Percentiles rank a stretch among this genome's conserved stretches.
phyloP scores from a whole-genome alignment of 2,113 vertebrate genomes.

The Carettochelys insculpta region DNA sequence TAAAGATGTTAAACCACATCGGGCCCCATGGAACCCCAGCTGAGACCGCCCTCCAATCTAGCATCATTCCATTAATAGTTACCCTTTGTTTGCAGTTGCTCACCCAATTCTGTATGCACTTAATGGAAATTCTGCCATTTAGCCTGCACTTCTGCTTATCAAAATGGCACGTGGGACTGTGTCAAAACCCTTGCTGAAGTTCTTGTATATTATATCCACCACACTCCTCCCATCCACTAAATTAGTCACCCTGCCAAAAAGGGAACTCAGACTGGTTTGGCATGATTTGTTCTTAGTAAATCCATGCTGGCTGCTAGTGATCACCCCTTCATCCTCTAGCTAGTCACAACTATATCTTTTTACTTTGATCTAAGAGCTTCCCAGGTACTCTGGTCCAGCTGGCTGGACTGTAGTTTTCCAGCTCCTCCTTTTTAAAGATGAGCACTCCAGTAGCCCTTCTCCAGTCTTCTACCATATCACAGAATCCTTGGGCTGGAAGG shows the following conservation, averaged over 20 bases:
- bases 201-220: background rate
- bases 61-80: background rate
- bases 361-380: background rate
- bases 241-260: background rate
- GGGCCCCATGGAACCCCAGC: background rate
- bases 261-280: background rate
- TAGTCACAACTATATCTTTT: background rate
- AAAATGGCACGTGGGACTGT: background rate
- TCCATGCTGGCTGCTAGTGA: background rate
- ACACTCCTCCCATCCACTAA: background rate
- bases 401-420: background rate
- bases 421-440: background rate
- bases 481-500: too few relatives aligned
- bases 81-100: background rate
- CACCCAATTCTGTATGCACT: background rate
- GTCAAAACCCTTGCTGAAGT: background rate
- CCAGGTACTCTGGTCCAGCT: background rate
- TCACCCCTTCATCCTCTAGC: background rate
- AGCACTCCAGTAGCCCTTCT: background rate
- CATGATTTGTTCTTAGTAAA: background rate
- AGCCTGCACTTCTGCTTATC: background rate
- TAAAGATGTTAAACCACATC: background rate
- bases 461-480: too few relatives aligned
- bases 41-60: background rate
- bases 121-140: background rate